A percentile compares a stretch with the other conserved stretches of the same genome.
These are phyloP conservation scores for Clusia tigrina DNA, from an alignment of 2,888 invertebrate genomes.

Conservation along the genomic window DNA sequence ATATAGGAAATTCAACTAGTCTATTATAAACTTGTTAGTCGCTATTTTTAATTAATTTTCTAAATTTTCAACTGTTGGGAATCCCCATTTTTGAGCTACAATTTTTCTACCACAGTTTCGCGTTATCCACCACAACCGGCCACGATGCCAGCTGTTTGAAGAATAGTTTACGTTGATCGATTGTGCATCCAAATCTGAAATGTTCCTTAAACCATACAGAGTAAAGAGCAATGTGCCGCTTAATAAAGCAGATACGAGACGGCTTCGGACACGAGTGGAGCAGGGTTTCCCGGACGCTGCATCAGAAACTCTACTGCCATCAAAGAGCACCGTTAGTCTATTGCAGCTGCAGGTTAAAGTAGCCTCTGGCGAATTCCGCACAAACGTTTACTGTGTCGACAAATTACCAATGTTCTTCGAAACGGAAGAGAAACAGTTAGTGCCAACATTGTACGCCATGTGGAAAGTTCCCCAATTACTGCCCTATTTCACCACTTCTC, in stretches of 20 bases:
- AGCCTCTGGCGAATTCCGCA: conserved; percentile 72
- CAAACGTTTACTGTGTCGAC: conserved; percentile 76
- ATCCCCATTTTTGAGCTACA: no score
- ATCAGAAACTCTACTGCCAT: conserved; percentile 74
- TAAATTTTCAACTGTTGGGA: no score
- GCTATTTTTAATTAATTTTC: no score
- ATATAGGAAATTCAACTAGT: no score
- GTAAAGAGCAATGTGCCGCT: conserved; percentile 83
- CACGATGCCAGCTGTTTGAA: no score
- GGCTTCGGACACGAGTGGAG: conserved; percentile 73
- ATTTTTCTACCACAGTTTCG: no score
- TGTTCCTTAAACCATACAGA: conserved; percentile 88
- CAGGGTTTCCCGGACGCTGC: conserved; percentile 72
- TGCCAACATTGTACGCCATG: conserved; percentile 77
- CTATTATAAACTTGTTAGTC: no score
- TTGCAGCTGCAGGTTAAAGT: conserved; percentile 80
- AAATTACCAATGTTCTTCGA: conserved; percentile 82
- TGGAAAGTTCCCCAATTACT: conserved; percentile 71
- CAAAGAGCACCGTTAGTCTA: conserved; percentile 76
- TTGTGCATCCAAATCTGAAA: no score
- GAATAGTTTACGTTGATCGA: no score
- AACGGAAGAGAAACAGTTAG: conserved; percentile 43
- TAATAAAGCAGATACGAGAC: conserved; percentile 87
- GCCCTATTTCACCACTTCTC: conserved; percentile 73
- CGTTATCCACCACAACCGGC: no score